phyloP scores from a whole-genome alignment of 2,888 invertebrate species.

The Priocnemis perturbator region DNA sequence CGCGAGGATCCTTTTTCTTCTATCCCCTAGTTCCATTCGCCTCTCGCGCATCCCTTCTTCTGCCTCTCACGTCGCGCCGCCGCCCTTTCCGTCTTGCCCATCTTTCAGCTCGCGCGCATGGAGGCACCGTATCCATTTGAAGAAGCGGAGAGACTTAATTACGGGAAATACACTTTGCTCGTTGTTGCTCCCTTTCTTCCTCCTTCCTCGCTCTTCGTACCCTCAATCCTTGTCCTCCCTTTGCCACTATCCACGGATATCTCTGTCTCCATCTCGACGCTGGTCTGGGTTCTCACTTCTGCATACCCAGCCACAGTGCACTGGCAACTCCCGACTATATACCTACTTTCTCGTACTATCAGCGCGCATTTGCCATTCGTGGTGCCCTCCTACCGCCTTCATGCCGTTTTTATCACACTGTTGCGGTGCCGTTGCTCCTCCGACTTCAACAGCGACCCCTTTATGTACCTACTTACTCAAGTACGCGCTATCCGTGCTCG shows the following conservation, averaged over 20 bases:
- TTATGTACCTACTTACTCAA: too few species aligned
- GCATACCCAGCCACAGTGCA: not conserved
- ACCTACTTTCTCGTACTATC: conserved; percentile 1
- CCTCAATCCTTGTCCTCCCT: not conserved
- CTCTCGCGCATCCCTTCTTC: conserved; percentile 9
- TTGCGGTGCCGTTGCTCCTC: conserved; percentile 20
- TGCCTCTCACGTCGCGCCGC: too few species aligned
- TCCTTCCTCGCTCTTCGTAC: conserved; percentile 1
- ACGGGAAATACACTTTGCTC: conserved; percentile 63
- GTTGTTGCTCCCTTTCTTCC: conserved; percentile 19
- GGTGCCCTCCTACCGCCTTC: conserved; percentile 13
- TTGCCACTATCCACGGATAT: not conserved
- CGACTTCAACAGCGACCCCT: too few species aligned
- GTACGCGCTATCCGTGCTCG: too few species aligned
- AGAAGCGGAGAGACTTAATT: conserved; percentile 72
- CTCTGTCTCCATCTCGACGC: not conserved
- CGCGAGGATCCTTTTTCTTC: conserved; percentile 5
- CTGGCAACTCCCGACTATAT: conserved; percentile 12
- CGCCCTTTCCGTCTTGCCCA: not conserved
- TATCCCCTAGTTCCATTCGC: not conserved
- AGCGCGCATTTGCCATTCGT: conserved; percentile 3
- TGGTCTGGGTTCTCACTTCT: too few species aligned
- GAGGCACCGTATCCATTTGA: conserved; percentile 36
- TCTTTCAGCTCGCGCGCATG: conserved; percentile 7
- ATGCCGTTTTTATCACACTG: conserved; percentile 12